Evolutionary conservation across 2,888 invertebrate genomes (phyloP).

Genomic region (Margaritifera margaritifera): DNA sequence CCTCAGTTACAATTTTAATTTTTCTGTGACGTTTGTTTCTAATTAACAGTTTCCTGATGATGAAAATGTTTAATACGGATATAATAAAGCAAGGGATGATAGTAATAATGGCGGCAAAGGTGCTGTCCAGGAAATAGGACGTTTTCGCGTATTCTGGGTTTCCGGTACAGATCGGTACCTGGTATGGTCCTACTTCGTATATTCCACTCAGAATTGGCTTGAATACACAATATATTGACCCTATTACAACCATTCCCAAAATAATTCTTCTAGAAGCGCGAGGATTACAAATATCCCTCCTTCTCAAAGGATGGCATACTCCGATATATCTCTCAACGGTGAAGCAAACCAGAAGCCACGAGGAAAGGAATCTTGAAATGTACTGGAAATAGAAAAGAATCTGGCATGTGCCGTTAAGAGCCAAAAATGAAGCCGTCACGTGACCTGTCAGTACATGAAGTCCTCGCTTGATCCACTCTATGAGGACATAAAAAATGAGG

Average conservation of each 20-base stretch:
- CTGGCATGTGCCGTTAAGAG: conserved; percentile 80
- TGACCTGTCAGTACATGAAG: conserved; percentile 47
- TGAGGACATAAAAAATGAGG: conserved; percentile 76
- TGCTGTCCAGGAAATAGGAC: conserved; percentile 59
- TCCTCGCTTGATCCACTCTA: conserved; percentile 66
- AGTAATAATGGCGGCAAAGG: conserved; percentile 63
- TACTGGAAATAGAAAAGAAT: conserved; percentile 81
- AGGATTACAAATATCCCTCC: conserved; percentile 59
- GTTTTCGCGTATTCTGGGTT: conserved; percentile 40
- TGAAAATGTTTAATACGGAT: conserved; percentile 61
- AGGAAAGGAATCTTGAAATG: conserved; percentile 64
- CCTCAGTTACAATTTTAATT: conserved; percentile 52
- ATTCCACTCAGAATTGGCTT: conserved; percentile 60
- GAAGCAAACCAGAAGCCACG: conserved; percentile 67
- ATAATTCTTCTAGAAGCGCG: conserved; percentile 57
- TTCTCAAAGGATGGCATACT: conserved; percentile 63
- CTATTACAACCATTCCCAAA: conserved; percentile 41
- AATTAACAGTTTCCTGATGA: conserved; percentile 59
- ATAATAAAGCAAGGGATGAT: conserved; percentile 67
- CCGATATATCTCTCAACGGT: conserved; percentile 68
- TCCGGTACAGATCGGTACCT: conserved; percentile 48
- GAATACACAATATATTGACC: conserved; percentile 50
- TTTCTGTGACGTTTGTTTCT: conserved; percentile 51
- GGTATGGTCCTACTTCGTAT: conserved; percentile 23
- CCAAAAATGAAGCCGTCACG: conserved; percentile 38